Base-by-base conservation (phyloP, 92 coral and sea anemone species). In the Parazoanthus swiftii region DNA sequence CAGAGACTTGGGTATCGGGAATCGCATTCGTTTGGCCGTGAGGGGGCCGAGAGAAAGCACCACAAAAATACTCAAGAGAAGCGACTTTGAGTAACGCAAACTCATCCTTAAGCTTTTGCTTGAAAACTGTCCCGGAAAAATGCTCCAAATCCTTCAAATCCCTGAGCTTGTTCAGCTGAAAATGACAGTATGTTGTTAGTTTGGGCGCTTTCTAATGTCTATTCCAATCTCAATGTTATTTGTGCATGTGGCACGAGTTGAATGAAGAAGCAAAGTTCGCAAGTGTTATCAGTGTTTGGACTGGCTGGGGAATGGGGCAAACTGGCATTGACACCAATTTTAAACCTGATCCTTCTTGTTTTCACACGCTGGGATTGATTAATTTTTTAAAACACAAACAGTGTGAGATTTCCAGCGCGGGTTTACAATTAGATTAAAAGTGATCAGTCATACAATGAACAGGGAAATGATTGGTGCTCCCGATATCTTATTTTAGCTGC, bases 1-100 rank as follows among this genome's bases (percentile, higher is more conserved):
- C 48, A 95, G 89, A 3, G 98, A 93, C 76, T 88, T 95, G 43
- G 93, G 96, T 63, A 95, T 95, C 39, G 93, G 93, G 14, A 93
- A 84, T 6, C 98, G 94, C 25, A 89, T 86, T 85, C 92, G 89
- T 86, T 91, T 95, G 65, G 92, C 92, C 21, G n/a, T 56, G 79
- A 76, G 63, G 25, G 70, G 36, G 42, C 79, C 87, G 65, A 84
- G 63, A 6, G 63, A 72, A 72, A 84, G 18, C 67, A 84, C 44
- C 65, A 84, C 68, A 29, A 84, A 26, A 84, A 84, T 2, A 33
- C 68, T 51, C 74, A 16, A 66, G 3, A 84, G 10, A 46, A 71
- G 15, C 51, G 48, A 72, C 15, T 74, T 72, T 29, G 87, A 84
- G 51, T 36, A 78, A 84, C 78, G 54, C 66, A 48, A 83, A 68